Base-by-base conservation (phyloP, 2,797 vertebrate genomes). In the Bryconaethiops microstoma region DNA sequence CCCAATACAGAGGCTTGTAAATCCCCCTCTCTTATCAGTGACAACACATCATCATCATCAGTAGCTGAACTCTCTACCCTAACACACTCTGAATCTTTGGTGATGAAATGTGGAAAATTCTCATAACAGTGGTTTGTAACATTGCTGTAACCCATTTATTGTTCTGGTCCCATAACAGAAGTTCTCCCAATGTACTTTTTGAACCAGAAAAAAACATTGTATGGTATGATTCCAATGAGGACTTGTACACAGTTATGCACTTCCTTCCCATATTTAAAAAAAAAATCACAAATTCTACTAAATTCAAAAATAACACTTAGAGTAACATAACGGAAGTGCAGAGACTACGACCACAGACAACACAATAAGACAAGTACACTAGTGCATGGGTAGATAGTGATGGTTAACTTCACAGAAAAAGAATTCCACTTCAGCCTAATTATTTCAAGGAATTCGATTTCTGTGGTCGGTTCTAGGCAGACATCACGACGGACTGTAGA, bases 321-420 rank as follows among this genome's bases (percentile, higher is more conserved):
- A 86, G 82, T 1, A 88, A 91, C 86, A 86, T 82, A 82, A 39
- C 25, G 54, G 81, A 77, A 83, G 71, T 73, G 52, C 74, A 83
- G 77, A 88, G 76, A 86, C 71, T 48, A 83, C 17, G 45, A 78
- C 77, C 80, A 86, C 52, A 83, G 62, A 83, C 7, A 81, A 89
- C 79, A 90, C 71, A 84, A 71, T 60, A 87, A 88, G 68, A 83
- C 76, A 90, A 82, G 86, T 77, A 87, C 84, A 55, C 84, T 76
- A 86, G 70, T 74, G 76, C 69, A 69, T 68, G 62, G 29, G 86
- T 67, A 81, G 45, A 57, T 21, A 76, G 84, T 76, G 78, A 88
- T 50, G 25, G 16, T 80, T 62, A 59, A 87, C 76, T 40, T 70
- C 25, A 45, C 57, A 81, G 35, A 68, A 77, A 50, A 25, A 73